A percentile compares a stretch with the other conserved stretches of the same genome.
phyloP scores from a whole-genome alignment of 1,140 invertebrate genomes.

The Stegodyphus dumicola region DNA sequence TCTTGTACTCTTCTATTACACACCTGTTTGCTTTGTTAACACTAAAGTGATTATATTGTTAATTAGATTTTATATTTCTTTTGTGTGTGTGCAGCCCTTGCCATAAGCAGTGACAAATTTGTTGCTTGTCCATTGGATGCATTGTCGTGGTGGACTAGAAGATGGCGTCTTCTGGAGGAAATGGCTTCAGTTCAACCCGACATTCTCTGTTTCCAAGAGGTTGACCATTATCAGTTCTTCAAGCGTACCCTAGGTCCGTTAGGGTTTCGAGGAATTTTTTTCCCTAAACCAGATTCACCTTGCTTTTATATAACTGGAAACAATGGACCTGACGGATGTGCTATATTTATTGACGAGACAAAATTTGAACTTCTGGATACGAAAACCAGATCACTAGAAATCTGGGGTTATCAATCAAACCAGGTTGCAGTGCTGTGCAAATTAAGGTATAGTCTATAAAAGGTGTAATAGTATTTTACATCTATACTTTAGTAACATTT shows the following conservation, averaged over 20 bases:
- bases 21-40: not conserved
- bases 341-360: slow-evolving; percentile 77
- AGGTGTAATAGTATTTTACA: no score
- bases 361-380: slow-evolving; percentile 75
- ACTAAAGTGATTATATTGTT: not conserved
- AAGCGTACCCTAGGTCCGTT: slow-evolving; percentile 74
- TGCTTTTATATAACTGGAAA: slow-evolving; percentile 80
- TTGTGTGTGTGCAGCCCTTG: slow-evolving; percentile 73
- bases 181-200: slow-evolving; percentile 78
- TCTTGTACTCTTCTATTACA: not conserved
- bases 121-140: slow-evolving; percentile 78
- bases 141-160: slow-evolving; percentile 77
- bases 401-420: slow-evolving; percentile 78
- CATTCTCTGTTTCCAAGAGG: slow-evolving; percentile 79
- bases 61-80: not conserved
- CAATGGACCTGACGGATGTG: slow-evolving; percentile 84
- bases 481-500: no score
- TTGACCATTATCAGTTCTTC: slow-evolving; percentile 81
- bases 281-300: slow-evolving; percentile 83
- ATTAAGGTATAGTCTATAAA: slow-evolving; percentile 27
- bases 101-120: slow-evolving; percentile 80
- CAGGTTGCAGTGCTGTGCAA: slow-evolving; percentile 71
- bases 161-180: slow-evolving; percentile 79
- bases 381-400: slow-evolving; percentile 76
- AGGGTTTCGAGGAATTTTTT: slow-evolving; percentile 79